Evolutionary conservation across 2,888 invertebrate species (phyloP), one percentile per base, ranked within the genome.

Genomic region (Trissolcus japonicus): DNA sequence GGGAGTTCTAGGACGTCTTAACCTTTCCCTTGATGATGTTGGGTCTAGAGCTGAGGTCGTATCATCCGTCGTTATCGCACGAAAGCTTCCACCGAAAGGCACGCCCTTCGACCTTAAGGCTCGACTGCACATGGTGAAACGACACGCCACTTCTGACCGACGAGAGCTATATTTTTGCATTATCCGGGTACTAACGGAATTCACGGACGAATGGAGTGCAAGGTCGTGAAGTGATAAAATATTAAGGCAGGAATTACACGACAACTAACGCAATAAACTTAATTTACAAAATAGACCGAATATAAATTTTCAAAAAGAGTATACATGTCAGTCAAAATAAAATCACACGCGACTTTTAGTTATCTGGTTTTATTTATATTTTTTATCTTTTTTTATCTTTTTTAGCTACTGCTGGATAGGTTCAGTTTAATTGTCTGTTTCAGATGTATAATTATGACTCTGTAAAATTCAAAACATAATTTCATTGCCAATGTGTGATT

Each of bases 91-190:
- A 66, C 55, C 50, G 19, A 61, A 55, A 67, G 74, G 62, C 74
- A 74, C 74, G 67, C 74, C 74, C 67, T 74, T 46, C 67, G 74
- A 74, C 74, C 74, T 74, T 67, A 67, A 73, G 51, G 55, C 60
- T 61, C 66, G 48, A 60, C 60, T 60, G 54, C 73, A 66, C 61
- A 66, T 66, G 66, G 73, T 51, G 65, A 73, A 73, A 65, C 55
- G 54, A 41, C 72, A 72, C 65, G 65, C 59, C 29, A 72, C 60
- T 59, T 60, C 65, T 59, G 41, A 53, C 62, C 56, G 62, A 46
- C 63, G 14, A 53, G 35, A 29, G 66, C 62, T 56, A 62, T 62
- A 67, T 62, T 62, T 62, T 67, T 61, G 53, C 67, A 57, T 62
- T 57, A 67, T 66, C 53, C 19, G 14, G 61, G 41, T 67, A 57